These are phyloP conservation scores for Meghimatium bilineatum DNA, from an alignment of 2,888 invertebrate species.

Conservation along the genomic window DNA sequence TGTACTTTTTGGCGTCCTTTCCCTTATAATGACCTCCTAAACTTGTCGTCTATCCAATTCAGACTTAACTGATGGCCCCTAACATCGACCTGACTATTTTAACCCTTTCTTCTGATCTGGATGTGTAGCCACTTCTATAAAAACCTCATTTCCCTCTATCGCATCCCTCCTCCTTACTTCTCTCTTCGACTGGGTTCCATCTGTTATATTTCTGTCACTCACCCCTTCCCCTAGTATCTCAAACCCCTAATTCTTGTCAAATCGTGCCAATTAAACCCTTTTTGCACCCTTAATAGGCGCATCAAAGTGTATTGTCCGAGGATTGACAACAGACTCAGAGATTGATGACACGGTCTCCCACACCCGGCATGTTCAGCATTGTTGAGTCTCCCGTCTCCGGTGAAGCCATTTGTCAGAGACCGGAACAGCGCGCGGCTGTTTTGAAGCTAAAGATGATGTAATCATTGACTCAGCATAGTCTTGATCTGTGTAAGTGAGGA, in stretches of 20 bases:
- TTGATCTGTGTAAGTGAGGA: not conserved
- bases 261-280: constrained; percentile 32
- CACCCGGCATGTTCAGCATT: constrained; percentile 16
- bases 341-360: constrained; percentile 19
- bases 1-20: not conserved
- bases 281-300: constrained; percentile 16
- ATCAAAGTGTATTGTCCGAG: constrained; percentile 36
- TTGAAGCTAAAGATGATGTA: constrained; percentile 13
- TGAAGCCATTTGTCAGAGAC: constrained; percentile 11
- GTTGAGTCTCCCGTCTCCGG: not conserved
- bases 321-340: constrained; percentile 29
- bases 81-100: not conserved
- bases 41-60: not conserved
- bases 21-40: not conserved
- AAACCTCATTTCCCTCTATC: not conserved
- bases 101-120: not conserved
- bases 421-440: constrained; percentile 11
- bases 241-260: constrained; percentile 4
- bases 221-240: not conserved
- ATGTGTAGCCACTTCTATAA: not conserved
- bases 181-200: not conserved
- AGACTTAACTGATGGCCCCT: not conserved
- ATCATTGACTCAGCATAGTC: constrained; percentile 24
- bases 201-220: not conserved
- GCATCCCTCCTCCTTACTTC: not conserved